These are phyloP conservation scores for Channa argus DNA, from an alignment of 2,113 vertebrate species.

Conservation along the genomic window DNA sequence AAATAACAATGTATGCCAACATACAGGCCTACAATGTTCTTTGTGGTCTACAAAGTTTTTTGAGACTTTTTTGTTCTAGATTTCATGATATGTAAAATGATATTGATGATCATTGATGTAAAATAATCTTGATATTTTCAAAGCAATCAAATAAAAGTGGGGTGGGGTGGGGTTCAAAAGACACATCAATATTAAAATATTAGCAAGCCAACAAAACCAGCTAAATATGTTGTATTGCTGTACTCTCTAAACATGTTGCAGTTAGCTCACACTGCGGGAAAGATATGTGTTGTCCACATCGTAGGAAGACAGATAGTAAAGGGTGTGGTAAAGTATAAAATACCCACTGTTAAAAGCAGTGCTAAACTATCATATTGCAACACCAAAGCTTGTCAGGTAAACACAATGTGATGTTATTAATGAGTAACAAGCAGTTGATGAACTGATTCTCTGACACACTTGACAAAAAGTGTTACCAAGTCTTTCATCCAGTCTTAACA, in stretches of 20 bases:
- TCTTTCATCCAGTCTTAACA: conserved; percentile 72
- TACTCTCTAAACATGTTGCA: conserved; percentile 81
- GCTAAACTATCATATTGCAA: conserved; percentile 82
- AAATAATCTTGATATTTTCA: conserved; percentile 33
- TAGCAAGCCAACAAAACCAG: conserved; percentile 81
- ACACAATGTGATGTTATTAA: conserved; percentile 75
- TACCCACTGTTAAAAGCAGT: conserved; percentile 81
- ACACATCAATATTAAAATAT: conserved; percentile 79
- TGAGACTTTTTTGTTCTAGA: conserved; percentile 45
- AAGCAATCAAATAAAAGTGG: conserved; percentile 75
- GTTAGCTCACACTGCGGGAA: conserved; percentile 78
- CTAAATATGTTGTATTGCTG: conserved; percentile 85
- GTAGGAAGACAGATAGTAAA: conserved; percentile 86
- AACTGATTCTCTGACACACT: conserved; percentile 76
- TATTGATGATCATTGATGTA: too few species aligned
- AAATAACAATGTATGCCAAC: conserved; percentile 80
- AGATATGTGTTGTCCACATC: conserved; percentile 81
- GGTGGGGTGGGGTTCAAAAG: conserved; percentile 70
- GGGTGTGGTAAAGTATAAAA: conserved; percentile 82
- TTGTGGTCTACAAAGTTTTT: conserved; percentile 66
- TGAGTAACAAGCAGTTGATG: conserved; percentile 76
- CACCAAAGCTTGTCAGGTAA: conserved; percentile 79
- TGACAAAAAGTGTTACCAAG: conserved; percentile 53
- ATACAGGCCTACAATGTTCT: conserved; percentile 67
- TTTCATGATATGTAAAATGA: conserved; percentile 66